A percentile compares a stretch with the other conserved stretches of the same genome.
These are phyloP conservation scores for Pantelozetes paolii DNA, from an alignment of 2,888 invertebrate genomes.

Conservation along the genomic window DNA sequence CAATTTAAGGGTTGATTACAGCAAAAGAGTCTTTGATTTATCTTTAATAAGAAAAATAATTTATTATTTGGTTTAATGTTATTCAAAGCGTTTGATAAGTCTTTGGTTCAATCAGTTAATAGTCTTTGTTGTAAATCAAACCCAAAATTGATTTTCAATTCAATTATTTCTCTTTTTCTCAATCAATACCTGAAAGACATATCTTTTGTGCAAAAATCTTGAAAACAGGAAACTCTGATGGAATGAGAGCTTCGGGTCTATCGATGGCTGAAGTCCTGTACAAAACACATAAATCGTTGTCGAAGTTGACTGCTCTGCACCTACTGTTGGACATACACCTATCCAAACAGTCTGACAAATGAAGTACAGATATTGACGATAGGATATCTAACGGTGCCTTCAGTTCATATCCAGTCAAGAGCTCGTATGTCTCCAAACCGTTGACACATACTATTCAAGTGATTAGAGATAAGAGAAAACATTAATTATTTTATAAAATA, in stretches of 20 bases:
- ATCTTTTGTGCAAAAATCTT: slow-evolving; percentile 94
- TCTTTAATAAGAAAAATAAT: not conserved
- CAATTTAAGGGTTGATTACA: not conserved
- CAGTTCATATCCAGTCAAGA: slow-evolving; percentile 87
- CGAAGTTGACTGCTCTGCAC: slow-evolving; percentile 88
- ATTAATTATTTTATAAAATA: too few relatives aligned
- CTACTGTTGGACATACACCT: slow-evolving; percentile 84
- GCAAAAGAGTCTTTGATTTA: not conserved
- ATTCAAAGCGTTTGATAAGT: not conserved
- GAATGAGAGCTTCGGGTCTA: slow-evolving; percentile 72
- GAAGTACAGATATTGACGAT: slow-evolving; percentile 81
- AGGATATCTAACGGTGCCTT: slow-evolving; percentile 82
- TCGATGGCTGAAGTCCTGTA: slow-evolving; percentile 79
- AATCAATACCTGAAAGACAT: slow-evolving; percentile 61
- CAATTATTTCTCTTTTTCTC: not conserved
- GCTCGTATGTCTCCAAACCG: slow-evolving; percentile 63
- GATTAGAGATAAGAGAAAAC: too few relatives aligned
- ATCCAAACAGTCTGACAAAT: slow-evolving; percentile 89
- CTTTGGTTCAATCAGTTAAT: slow-evolving; percentile 10
- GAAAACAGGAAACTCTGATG: slow-evolving; percentile 91
- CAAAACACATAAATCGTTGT: slow-evolving; percentile 86
- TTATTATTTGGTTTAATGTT: not conserved
- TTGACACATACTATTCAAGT: slow-evolving; percentile 33
- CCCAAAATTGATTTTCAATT: not conserved
- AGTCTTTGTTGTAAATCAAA: not conserved